Evolutionary conservation across 2,113 vertebrate genomes (phyloP), one percentile per base, ranked within the genome.

Genomic region (Brachyhypopomus occidentalis): DNA sequence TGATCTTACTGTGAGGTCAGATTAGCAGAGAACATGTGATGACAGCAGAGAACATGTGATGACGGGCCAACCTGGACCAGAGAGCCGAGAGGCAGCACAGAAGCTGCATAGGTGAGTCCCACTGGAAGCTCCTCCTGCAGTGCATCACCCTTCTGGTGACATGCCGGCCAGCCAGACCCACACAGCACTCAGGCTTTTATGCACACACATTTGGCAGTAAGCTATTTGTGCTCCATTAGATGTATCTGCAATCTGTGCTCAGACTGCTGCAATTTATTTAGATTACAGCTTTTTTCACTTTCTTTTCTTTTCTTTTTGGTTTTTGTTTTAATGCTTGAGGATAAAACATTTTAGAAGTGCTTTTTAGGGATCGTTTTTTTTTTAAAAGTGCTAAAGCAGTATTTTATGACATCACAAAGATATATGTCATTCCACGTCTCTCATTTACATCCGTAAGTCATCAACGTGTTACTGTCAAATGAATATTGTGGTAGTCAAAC

Each of bases 121-220:
- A 3, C 41, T 64, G 2, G 66, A 38, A 25, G 48, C 0, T 67
- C 34, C 23, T 80, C 1, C 45, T 81, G 20, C 62, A 34, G 55
- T 38, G 19, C 45, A 25, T 52, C 14, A 66, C 72, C 72, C 41
- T 72, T 38, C 59, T 64, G 41, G 36, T 52, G 19, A 22, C 56
- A 30, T n/a, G n/a, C n/a, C n/a, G 36, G 19, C 41, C 19, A 38
- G 30, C 4, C 69, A 16, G 25, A 66, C 38, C 25, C 48, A 19
- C 45, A 17, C 17, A 30, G 60, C 25, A 0, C 45, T 6, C 34
- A 22, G 19, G 27, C 23, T 63, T 73, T 78, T 60, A 41, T 20
- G 5, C 58, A 58, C 66, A 78, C 67, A 78, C 30, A 45, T 78
- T 70, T 71, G 41, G 36, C 66, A 45, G 67, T 11, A 41, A 41